Conservation (phyloP, 2,113 vertebrate genomes). For the Phaetusa simplex region DNA sequence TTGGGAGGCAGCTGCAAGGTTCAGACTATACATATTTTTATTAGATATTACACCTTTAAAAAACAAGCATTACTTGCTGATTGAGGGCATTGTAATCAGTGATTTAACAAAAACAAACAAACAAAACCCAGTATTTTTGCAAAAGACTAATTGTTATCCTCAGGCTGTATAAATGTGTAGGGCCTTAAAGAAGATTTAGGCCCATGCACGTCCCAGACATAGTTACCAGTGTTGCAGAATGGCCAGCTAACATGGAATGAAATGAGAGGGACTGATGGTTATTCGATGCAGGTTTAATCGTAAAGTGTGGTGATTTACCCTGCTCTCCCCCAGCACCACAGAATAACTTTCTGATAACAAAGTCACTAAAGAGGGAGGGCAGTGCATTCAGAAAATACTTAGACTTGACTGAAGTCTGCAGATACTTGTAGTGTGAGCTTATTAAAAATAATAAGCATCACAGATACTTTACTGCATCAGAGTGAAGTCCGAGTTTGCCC, state of each 20-base stretch:
- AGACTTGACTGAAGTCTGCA: not conserved
- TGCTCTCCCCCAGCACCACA: not conserved
- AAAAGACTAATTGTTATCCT: not conserved
- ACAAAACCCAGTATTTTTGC: not conserved
- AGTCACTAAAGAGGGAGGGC: not conserved
- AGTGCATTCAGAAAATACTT: not conserved
- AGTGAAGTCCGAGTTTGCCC: not conserved
- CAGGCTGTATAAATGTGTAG: not conserved
- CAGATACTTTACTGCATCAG: too few relatives aligned
- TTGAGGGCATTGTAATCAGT: not conserved
- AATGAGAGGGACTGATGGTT: not conserved
- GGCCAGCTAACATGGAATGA: not conserved
- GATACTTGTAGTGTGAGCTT: not conserved
- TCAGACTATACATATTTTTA: not conserved
- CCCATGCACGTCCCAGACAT: rapidly evolving
- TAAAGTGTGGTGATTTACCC: not conserved
- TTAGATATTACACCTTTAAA: not conserved
- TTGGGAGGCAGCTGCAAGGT: not conserved
- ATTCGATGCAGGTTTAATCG: not conserved
- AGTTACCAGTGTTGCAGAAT: not conserved
- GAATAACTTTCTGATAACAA: not conserved
- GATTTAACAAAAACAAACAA: not conserved
- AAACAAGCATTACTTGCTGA: not conserved
- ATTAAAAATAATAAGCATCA: not conserved
- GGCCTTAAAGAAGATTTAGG: not conserved